phyloP scores from a whole-genome alignment of 2,888 invertebrate species.

The Polydrusus pterygomalis region DNA sequence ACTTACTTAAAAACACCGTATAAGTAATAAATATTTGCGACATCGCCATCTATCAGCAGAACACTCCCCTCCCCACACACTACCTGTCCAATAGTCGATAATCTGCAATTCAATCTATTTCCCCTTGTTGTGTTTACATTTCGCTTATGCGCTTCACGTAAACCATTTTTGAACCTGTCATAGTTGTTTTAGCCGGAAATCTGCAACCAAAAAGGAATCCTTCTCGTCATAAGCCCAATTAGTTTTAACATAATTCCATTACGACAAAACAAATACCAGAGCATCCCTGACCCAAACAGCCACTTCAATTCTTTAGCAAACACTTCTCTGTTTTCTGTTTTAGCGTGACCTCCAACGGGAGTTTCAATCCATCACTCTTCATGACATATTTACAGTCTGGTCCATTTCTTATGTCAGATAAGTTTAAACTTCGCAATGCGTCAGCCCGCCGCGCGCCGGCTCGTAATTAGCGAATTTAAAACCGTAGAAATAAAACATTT shows the following conservation, averaged over 20 bases:
- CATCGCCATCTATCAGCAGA: too few species aligned
- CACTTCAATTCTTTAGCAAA: conserved; percentile 16
- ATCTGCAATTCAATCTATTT: too few species aligned
- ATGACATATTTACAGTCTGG: conserved; percentile 58
- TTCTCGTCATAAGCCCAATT: conserved; percentile 11
- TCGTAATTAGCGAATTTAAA: conserved; percentile 56
- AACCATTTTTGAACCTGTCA: too few species aligned
- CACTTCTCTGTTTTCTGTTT: conserved; percentile 26
- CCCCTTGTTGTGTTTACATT: too few species aligned
- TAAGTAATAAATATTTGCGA: too few species aligned
- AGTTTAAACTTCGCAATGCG: conserved; percentile 53
- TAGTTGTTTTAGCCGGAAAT: too few species aligned
- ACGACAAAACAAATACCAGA: conserved; percentile 29
- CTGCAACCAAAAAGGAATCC: too few species aligned
- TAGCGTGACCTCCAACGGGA: conserved; percentile 55
- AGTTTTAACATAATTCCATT: conserved; percentile 21
- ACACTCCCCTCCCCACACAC: too few species aligned
- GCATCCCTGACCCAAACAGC: background rate
- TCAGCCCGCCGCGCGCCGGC: conserved; percentile 7
- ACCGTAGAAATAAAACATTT: background rate
- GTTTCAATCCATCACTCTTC: conserved; percentile 63
- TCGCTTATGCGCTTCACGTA: too few species aligned
- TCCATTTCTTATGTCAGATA: conserved; percentile 40
- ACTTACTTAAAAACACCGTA: too few species aligned
- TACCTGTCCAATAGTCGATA: too few species aligned